These are phyloP conservation scores for Laterallus jamaicensis DNA, from an alignment of 2,113 vertebrate species.

Conservation along the genomic window DNA sequence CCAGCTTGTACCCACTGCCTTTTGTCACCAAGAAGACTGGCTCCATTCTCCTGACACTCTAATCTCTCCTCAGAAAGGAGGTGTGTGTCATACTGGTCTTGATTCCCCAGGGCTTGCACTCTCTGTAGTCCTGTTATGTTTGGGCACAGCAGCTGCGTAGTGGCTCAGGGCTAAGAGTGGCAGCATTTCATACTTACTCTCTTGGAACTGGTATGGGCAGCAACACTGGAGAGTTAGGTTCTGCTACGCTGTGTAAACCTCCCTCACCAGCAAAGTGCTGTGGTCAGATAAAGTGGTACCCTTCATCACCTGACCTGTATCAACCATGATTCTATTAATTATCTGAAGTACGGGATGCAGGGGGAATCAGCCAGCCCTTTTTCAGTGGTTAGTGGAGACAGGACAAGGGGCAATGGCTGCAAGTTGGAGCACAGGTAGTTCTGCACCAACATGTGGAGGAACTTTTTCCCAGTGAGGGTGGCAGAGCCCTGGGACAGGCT, in stretches of 20 bases:
- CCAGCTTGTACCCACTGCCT: too few relatives aligned
- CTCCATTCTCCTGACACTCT: neutral
- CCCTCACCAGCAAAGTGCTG: neutral
- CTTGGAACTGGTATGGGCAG: neutral
- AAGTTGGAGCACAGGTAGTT: too few relatives aligned
- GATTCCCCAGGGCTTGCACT: neutral
- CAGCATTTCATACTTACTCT: neutral
- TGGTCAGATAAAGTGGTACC: neutral
- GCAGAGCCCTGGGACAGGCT: too few relatives aligned
- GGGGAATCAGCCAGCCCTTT: too few relatives aligned
- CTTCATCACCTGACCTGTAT: neutral
- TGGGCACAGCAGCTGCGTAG: neutral
- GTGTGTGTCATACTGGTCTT: neutral
- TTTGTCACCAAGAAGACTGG: too few relatives aligned
- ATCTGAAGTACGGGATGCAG: too few relatives aligned
- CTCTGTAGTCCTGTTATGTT: neutral
- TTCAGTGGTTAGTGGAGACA: too few relatives aligned
- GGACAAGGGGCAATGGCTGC: too few relatives aligned
- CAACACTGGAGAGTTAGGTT: neutral
- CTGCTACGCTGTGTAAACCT: neutral
- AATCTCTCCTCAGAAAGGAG: neutral
- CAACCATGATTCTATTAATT: neutral
- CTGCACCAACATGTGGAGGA: too few relatives aligned
- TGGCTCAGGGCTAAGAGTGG: rapidly evolving
- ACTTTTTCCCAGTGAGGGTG: too few relatives aligned